phyloP scores from a whole-genome alignment of 2,113 vertebrate genomes.

The Emydura subglobosa region DNA sequence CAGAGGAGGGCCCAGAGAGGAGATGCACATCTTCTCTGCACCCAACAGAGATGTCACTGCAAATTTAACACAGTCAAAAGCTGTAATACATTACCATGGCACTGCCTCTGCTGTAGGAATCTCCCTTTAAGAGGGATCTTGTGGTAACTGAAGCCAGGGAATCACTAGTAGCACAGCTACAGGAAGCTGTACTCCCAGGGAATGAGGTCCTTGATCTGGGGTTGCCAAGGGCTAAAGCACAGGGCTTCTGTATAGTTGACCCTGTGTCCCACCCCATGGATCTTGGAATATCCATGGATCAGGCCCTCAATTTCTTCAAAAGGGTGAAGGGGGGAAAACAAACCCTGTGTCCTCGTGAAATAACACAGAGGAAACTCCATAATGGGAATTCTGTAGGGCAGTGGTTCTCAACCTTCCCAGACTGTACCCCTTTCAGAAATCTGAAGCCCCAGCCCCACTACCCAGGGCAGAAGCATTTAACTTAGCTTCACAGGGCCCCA shows the following conservation, averaged over 20 bases:
- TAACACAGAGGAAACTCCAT: neutral
- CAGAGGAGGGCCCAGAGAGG: neutral
- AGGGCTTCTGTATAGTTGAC: rapidly evolving
- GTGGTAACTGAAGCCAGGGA: neutral
- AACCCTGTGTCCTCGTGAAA: neutral
- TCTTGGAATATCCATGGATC: neutral
- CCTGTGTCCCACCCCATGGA: neutral
- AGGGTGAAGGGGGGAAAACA: neutral
- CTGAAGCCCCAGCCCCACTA: too few relatives aligned
- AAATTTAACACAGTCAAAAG: neutral
- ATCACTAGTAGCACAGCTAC: neutral
- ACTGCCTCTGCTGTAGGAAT: neutral
- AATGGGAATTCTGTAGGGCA: neutral
- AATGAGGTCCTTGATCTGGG: neutral
- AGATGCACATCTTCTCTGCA: neutral
- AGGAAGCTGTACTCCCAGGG: neutral
- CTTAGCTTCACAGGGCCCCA: too few relatives aligned
- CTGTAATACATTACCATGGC: neutral
- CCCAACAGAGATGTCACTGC: neutral
- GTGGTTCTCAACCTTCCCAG: too few relatives aligned
- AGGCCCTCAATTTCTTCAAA: neutral
- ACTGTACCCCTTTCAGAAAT: too few relatives aligned
- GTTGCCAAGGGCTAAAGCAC: neutral
- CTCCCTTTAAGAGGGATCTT: neutral
- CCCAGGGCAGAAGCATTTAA: too few relatives aligned